Conservation (phyloP, 2,113 vertebrate genomes). For the Chamaea fasciata region DNA sequence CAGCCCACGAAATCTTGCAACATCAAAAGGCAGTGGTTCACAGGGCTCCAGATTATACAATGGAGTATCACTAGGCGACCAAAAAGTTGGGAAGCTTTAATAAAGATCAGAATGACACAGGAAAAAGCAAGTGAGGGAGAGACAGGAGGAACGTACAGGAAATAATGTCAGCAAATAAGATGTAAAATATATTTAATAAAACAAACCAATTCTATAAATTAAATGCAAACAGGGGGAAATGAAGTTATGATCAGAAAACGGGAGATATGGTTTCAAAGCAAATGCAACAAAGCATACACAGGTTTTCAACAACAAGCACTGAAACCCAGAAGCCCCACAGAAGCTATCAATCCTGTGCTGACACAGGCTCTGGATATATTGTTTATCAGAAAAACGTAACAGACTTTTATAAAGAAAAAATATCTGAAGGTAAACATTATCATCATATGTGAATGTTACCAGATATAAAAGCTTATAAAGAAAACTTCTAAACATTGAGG, state of each 20-base stretch:
- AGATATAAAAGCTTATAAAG: neutral
- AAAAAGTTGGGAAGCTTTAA: constrained; percentile 99
- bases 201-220: constrained; percentile 60
- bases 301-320: neutral
- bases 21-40: constrained; percentile 93
- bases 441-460: neutral
- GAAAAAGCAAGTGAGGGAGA: constrained; percentile 88
- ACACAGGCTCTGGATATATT: neutral
- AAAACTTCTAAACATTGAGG: neutral
- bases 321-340: neutral
- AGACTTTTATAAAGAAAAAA: neutral
- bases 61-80: constrained; percentile 99
- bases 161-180: constrained; percentile 78
- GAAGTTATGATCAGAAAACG: constrained; percentile 59
- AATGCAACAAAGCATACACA: constrained; percentile 23
- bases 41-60: constrained; percentile 98
- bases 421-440: neutral
- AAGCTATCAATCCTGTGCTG: neutral
- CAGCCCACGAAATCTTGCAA: constrained; percentile 91
- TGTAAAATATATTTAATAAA: constrained; percentile 49
- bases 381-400: neutral
- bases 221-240: constrained; percentile 57
- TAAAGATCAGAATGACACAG: constrained; percentile 87
- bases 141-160: constrained; percentile 81
- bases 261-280: constrained; percentile 45